A percentile compares a stretch with the other conserved stretches of the same genome.
Evolutionary conservation across 23 tunicate genomes (phyloP).

Genomic region (Halocynthia aurantium): DNA sequence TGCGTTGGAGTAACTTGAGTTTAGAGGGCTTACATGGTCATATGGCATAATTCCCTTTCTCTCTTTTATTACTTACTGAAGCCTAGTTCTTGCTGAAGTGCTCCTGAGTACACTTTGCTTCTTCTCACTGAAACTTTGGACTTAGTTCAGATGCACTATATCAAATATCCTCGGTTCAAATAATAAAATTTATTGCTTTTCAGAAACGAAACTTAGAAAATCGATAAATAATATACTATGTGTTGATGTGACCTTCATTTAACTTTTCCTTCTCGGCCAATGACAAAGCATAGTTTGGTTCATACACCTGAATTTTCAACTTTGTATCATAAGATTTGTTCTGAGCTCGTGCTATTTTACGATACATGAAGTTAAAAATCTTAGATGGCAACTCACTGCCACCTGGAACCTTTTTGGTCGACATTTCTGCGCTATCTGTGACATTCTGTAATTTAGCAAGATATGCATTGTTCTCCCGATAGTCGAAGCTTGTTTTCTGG

Average conservation of each 20-base stretch:
- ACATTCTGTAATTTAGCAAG: background rate
- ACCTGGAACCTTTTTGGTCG: background rate
- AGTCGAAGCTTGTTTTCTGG: background rate
- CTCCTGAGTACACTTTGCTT: no score
- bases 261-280: background rate
- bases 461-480: slow-evolving; percentile 4
- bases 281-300: background rate
- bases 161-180: no score
- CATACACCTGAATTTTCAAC: background rate
- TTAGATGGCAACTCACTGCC: background rate
- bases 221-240: no score
- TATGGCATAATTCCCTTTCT: no score
- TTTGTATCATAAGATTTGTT: background rate
- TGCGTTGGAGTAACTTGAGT: no score
- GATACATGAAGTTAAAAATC: background rate
- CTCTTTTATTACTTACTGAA: no score
- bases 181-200: no score
- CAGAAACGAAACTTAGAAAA: no score
- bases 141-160: no score
- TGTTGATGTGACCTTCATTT: background rate
- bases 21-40: no score
- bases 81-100: no score
- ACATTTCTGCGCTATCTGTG: background rate
- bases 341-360: background rate
- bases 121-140: no score